phyloP scores from a whole-genome alignment of 2,797 vertebrate species.

The Liasis olivaceus region DNA sequence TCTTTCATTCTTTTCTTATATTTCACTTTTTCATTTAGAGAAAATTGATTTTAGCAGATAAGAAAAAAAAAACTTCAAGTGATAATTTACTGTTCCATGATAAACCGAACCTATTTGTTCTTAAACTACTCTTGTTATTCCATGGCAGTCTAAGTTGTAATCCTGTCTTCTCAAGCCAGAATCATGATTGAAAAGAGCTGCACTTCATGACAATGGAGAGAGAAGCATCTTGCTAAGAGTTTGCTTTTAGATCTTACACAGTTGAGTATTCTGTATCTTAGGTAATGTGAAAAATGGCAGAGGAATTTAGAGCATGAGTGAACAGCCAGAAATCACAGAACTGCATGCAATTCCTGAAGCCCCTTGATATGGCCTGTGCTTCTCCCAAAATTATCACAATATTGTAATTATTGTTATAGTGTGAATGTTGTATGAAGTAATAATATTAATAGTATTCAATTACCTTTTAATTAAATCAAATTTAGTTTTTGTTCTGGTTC shows the following conservation, averaged over 20 bases:
- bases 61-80: not conserved
- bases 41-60: not conserved
- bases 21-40: slow-evolving; percentile 17
- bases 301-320: not conserved
- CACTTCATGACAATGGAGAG: not conserved
- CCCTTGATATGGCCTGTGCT: no score
- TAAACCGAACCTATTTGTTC: not conserved
- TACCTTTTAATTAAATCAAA: no score
- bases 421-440: no score
- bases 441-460: no score
- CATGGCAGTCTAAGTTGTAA: not conserved
- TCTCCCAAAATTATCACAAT: no score
- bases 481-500: no score
- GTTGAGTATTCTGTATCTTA: not conserved
- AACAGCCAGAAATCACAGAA: no score
- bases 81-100: not conserved
- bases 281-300: not conserved
- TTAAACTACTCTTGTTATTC: not conserved
- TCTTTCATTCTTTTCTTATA: slow-evolving; percentile 17
- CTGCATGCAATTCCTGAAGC: no score
- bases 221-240: not conserved
- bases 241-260: not conserved
- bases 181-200: not conserved
- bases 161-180: not conserved
- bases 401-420: no score